Evolutionary conservation across 2,888 invertebrate genomes (phyloP).

Genomic region (Drosophila pseudotalamancana): DNA sequence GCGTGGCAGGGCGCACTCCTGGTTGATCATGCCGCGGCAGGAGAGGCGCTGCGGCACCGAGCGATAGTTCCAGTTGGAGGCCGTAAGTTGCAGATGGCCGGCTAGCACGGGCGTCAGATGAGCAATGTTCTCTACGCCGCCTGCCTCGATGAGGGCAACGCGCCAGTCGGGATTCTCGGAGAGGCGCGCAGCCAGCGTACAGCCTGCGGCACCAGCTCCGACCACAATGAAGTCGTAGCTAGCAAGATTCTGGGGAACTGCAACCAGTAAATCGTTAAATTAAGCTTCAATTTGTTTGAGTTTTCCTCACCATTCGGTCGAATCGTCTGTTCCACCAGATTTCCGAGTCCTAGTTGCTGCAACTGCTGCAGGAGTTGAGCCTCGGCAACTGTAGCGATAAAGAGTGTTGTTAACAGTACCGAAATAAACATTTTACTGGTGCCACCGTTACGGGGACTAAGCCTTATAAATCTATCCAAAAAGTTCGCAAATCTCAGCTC

Average conservation of each 20-base stretch:
- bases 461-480: slow-evolving; percentile 26
- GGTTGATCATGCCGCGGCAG: slow-evolving; percentile 85
- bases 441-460: background rate
- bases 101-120: slow-evolving; percentile 79
- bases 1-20: slow-evolving; percentile 85
- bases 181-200: slow-evolving; percentile 84
- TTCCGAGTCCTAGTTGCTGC: slow-evolving; percentile 52
- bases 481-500: background rate
- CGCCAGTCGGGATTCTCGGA: slow-evolving; percentile 84
- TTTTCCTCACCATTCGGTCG: slow-evolving; percentile 55
- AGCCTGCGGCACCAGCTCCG: slow-evolving; percentile 93
- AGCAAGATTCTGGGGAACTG: slow-evolving; percentile 79
- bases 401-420: slow-evolving; percentile 31
- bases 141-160: slow-evolving; percentile 85
- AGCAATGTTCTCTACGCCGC: slow-evolving; percentile 84
- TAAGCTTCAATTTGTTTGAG: background rate
- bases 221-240: slow-evolving; percentile 93
- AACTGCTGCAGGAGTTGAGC: slow-evolving; percentile 47
- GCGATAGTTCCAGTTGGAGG: slow-evolving; percentile 89
- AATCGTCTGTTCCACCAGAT: slow-evolving; percentile 47
- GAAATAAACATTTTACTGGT: slow-evolving; percentile 41
- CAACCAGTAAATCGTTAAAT: background rate
- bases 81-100: slow-evolving; percentile 81
- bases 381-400: slow-evolving; percentile 1
- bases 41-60: slow-evolving; percentile 87